Evolutionary conservation across 2,797 vertebrate species (phyloP).

Genomic region (Jordanella pulchra): DNA sequence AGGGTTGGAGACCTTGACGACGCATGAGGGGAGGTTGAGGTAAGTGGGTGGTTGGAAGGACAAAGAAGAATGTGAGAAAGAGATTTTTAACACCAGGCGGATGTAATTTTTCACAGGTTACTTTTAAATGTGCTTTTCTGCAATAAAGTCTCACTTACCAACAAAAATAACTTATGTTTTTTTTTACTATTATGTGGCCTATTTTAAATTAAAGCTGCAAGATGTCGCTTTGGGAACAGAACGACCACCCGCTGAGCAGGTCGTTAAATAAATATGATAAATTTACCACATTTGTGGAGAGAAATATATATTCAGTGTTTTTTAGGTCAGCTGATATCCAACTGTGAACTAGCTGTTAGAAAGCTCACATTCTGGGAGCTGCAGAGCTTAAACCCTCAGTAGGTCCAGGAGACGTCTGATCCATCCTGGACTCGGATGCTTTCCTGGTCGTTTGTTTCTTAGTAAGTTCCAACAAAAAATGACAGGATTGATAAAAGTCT

Average conservation of each 20-base stretch:
- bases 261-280: constrained; percentile 1
- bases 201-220: constrained; percentile 14
- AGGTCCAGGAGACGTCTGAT: neutral
- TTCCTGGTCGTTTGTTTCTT: neutral
- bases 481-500: too few species aligned
- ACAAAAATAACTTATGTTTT: constrained; percentile 17
- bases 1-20: constrained; percentile 15
- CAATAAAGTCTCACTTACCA: constrained; percentile 12
- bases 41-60: constrained; percentile 11
- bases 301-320: neutral
- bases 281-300: constrained; percentile 8
- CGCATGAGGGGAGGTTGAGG: neutral
- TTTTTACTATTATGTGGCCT: neutral
- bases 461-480: neutral
- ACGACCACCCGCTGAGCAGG: neutral
- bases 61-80: constrained; percentile 12
- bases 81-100: constrained; percentile 29
- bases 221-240: constrained; percentile 1
- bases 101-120: constrained; percentile 32
- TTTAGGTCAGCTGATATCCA: neutral
- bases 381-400: neutral
- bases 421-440: neutral
- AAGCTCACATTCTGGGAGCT: neutral
- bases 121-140: constrained; percentile 22
- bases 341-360: neutral